These are phyloP conservation scores for Trichomalopsis sarcophagae DNA, from an alignment of 1,140 invertebrate species.

Conservation along the genomic window DNA sequence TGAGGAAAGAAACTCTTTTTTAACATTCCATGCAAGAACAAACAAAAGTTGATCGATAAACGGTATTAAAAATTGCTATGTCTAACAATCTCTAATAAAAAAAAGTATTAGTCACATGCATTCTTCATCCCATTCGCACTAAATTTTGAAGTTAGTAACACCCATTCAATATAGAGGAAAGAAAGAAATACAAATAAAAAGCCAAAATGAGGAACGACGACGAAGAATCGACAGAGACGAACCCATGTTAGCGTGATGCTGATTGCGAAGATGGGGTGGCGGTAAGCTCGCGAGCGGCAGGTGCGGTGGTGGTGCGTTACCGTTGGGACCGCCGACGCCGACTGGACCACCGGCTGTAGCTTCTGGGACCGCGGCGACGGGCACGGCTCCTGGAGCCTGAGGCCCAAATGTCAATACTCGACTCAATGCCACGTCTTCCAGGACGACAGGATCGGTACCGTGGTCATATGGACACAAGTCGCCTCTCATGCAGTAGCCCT, in stretches of 20 bases:
- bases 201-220: neutral
- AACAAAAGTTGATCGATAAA: too few relatives aligned
- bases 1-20: too few relatives aligned
- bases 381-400: conserved; percentile 70
- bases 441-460: conserved; percentile 93
- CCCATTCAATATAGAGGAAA: neutral
- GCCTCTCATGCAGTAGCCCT: conserved; percentile 95
- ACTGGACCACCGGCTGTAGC: conserved; percentile 52
- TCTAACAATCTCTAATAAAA: too few relatives aligned
- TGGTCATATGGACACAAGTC: conserved; percentile 97
- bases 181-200: neutral
- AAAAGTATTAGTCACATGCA: too few relatives aligned
- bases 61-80: too few relatives aligned
- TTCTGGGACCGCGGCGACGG: conserved; percentile 67
- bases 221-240: conserved; percentile 36
- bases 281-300: conserved; percentile 74
- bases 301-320: conserved; percentile 72
- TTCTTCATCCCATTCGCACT: neutral
- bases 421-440: conserved; percentile 86
- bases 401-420: conserved; percentile 77
- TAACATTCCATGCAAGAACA: too few relatives aligned
- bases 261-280: conserved; percentile 74
- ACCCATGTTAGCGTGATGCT: conserved; percentile 73
- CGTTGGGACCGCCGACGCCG: conserved; percentile 61
- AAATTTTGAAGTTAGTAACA: neutral